Conservation (phyloP, 2,113 vertebrate species). For the Cebidichthys violaceus region DNA sequence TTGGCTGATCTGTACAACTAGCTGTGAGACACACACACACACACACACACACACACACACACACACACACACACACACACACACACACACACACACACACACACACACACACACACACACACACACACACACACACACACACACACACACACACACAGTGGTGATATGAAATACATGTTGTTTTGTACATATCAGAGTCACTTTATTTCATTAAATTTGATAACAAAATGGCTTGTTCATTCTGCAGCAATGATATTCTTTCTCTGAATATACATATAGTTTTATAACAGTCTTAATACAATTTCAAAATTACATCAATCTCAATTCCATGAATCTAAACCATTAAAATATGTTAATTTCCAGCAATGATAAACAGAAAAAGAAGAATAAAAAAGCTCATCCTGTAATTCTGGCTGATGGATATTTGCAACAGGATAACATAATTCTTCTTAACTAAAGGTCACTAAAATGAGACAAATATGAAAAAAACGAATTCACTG, state of each 20-base stretch:
- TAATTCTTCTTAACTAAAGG: not conserved
- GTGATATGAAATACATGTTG: not conserved
- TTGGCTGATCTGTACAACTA: not conserved
- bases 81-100: not conserved
- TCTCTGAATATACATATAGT: conserved; percentile 76
- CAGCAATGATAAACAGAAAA: conserved; percentile 6
- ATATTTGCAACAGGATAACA: conserved; percentile 16
- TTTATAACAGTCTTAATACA: conserved; percentile 76
- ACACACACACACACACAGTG: not conserved
- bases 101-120: not conserved
- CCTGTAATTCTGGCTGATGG: not conserved
- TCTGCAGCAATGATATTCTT: conserved; percentile 70
- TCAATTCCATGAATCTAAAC: conserved; percentile 46
- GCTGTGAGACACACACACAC: too few relatives aligned
- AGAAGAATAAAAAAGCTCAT: not conserved
- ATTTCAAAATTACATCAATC: conserved; percentile 60
- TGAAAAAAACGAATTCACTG: not conserved
- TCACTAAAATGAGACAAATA: not conserved
- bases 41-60: too few relatives aligned
- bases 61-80: too few relatives aligned
- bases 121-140: too few relatives aligned
- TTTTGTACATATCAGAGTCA: conserved; percentile 37
- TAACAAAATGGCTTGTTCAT: conserved; percentile 79
- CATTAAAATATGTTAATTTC: conserved; percentile 49
- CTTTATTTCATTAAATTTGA: conserved; percentile 70